Base-by-base conservation (phyloP, 2,888 invertebrate species). In the Acleris sparsana region DNA sequence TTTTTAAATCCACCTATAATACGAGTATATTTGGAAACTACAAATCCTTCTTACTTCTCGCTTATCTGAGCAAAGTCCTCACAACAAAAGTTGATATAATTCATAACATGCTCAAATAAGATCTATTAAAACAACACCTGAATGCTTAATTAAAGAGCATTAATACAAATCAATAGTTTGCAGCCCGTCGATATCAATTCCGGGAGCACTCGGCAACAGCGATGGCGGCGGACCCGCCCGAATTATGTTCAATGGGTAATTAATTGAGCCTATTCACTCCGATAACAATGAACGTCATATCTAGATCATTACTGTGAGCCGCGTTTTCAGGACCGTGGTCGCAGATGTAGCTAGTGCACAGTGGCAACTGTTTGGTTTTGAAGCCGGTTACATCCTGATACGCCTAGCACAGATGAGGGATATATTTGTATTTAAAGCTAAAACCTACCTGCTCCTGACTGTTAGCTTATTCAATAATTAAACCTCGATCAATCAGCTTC, bases 231-330 rank as follows among this genome's bases (percentile, higher is more conserved):
- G 84, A 78, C 77, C 89, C 91, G 88, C 91, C 91, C 91, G 86
- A 92, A 91, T 91, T 87, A 89, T 92, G 92, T 92, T 88, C 89
- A 86, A 90, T 90, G 86, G 90, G 88, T 90, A 91, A 92, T 92
- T 91, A 88, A 92, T 91, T 77, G 86, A 79, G 76, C 80, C 85
- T 81, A 86, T 84, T 86, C 88, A 83, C 80, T 86, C 80, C 84
- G 85, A 89, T 87, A 85, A 88, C 88, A 89, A 89, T 88, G 79
- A 81, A 77, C 70, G 74, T 78, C 76, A 79, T 82, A 85, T 84
- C 80, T 82, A 80, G 81, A 80, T 78, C 78, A 85, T 84, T 85
- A 83, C 85, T 85, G 87, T 80, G 79, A 82, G 52, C 52, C 66
- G 51, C 61, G 57, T 62, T 66, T 65, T 66, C 52, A 55, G 33